Percentiles rank a stretch among this genome's conserved stretches.
Conservation (phyloP, 2,797 vertebrate genomes). For the Pygocentrus nattereri region DNA sequence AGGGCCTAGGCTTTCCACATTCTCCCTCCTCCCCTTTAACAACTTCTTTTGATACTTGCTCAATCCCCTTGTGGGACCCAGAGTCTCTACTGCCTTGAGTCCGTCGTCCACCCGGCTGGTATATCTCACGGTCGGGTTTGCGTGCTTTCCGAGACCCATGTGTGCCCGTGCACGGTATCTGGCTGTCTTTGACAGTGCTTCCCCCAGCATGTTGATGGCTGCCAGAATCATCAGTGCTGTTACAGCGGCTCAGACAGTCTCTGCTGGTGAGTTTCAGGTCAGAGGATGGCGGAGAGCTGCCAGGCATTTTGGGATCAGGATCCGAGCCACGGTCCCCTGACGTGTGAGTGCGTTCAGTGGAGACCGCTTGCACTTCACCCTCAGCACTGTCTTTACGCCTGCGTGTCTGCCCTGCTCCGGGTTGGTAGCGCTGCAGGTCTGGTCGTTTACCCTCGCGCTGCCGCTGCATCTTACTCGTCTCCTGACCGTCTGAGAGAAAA, state of each 20-base stretch:
- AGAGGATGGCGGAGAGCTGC: conserved; percentile 44
- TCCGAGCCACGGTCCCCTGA: neutral
- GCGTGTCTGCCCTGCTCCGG: conserved; percentile 79
- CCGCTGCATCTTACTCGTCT: conserved; percentile 68
- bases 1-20: conserved; percentile 54
- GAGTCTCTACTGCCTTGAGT: conserved; percentile 68
- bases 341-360: conserved; percentile 16
- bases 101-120: conserved; percentile 91
- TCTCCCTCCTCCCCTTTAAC: conserved; percentile 68
- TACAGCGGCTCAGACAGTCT: conserved; percentile 13
- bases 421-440: conserved; percentile 86
- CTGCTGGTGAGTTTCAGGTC: conserved; percentile 46
- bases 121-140: conserved; percentile 94
- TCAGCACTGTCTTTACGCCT: conserved; percentile 73
- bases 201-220: conserved; percentile 10
- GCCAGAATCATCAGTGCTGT: neutral
- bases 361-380: conserved; percentile 54
- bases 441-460: conserved; percentile 81
- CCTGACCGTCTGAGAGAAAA: conserved; percentile 63
- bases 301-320: conserved; percentile 29
- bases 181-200: conserved; percentile 52
- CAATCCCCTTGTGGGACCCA: conserved; percentile 35
- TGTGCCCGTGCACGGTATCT: conserved; percentile 52
- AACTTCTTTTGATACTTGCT: conserved; percentile 25
- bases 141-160: conserved; percentile 78